Evolutionary conservation across 2,888 invertebrate species (phyloP).

Genomic region (Bugulina stolonifera): DNA sequence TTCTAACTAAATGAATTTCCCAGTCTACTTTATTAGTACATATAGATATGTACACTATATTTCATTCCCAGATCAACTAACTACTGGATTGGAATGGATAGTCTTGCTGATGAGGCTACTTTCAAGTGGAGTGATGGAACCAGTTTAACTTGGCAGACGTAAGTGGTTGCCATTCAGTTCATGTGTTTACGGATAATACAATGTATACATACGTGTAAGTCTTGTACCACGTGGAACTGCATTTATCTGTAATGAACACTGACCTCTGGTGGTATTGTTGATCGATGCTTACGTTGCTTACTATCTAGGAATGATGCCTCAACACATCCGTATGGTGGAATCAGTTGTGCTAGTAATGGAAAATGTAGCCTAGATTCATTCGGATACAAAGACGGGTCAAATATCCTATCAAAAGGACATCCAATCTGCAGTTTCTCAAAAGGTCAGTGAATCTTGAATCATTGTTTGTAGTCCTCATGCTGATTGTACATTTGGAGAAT

Average conservation of each 20-base stretch:
- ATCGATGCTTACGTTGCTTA: conserved; percentile 10
- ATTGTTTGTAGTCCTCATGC: no score
- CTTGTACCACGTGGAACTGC: no score
- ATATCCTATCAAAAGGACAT: background rate
- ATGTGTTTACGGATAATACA: background rate
- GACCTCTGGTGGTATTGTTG: no score
- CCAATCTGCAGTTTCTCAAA: background rate
- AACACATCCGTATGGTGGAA: conserved; percentile 16
- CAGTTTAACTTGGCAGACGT: conserved; percentile 3
- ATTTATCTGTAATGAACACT: no score
- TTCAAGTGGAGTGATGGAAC: background rate
- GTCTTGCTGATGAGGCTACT: background rate
- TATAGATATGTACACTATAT: no score
- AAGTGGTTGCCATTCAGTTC: background rate
- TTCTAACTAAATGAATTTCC: no score
- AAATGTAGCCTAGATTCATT: background rate
- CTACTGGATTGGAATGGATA: conserved; percentile 17
- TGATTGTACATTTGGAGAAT: no score
- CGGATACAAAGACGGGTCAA: background rate
- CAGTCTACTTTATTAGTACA: no score
- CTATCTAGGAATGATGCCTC: background rate
- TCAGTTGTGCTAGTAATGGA: background rate
- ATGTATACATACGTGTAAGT: no score
- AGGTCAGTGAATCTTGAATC: background rate
- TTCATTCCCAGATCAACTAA: conserved; percentile 2